Conservation (phyloP, 2,113 vertebrate species). For the Choloepus hoffmanni region DNA sequence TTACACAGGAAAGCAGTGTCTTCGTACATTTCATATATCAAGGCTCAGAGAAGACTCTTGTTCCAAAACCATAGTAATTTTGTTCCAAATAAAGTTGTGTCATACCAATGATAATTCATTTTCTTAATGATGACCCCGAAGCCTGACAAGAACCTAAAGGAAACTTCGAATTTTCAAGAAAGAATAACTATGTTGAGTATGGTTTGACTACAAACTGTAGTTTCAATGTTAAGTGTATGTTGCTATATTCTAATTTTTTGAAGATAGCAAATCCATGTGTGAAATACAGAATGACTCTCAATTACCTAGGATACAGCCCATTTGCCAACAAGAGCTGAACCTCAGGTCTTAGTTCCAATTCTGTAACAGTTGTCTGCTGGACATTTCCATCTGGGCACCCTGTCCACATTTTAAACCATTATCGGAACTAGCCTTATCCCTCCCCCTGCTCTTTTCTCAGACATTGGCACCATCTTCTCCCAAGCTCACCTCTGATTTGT, state of each 20-base stretch:
- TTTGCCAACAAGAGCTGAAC: background rate
- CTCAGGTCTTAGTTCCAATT: background rate
- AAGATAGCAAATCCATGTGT: background rate
- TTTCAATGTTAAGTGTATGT: background rate
- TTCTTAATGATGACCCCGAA: background rate
- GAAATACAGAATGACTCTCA: background rate
- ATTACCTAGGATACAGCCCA: background rate
- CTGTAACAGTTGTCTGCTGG: background rate
- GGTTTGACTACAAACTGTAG: background rate
- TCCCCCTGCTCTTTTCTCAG: background rate
- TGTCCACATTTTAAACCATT: background rate
- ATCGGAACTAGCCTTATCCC: background rate
- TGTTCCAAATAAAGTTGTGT: background rate
- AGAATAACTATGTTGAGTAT: background rate
- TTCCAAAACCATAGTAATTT: background rate
- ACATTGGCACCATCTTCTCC: background rate
- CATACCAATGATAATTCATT: background rate
- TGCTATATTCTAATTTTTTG: background rate
- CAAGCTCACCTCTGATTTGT: background rate
- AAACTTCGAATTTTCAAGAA: constrained; percentile 22
- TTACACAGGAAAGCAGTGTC: background rate
- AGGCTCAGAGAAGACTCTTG: background rate
- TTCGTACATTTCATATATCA: background rate
- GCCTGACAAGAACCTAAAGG: background rate
- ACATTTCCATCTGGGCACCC: background rate